Evolutionary conservation across 1,140 invertebrate genomes (phyloP), one percentile per base, ranked within the genome.

Genomic region (Pseudomyrmex sp.): DNA sequence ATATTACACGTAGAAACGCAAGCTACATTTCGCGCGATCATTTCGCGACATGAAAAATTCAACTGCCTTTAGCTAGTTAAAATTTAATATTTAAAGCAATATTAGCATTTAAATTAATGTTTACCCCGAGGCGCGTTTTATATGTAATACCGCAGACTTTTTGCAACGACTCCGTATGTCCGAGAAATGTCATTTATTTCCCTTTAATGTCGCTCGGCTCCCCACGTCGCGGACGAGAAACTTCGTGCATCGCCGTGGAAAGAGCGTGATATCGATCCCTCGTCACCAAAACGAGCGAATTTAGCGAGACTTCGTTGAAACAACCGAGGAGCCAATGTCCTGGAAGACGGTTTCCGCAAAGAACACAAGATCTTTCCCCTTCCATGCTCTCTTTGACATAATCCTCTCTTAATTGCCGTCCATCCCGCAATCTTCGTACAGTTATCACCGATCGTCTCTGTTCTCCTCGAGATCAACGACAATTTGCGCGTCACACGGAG

Each of bases 191-290:
- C 44, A 26, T 72, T 26, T 56, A 54, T 80, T 80, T 26, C 12
- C 46, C 46, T 46, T 35, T 20, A 72, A 80, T 35, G 23, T 70
- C 0, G 5, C 2, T 9, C 48, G 15, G 15, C 44, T 20, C 20
- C 15, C 4, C 26, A 15, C 63, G 18, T 23, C 5, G 35, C 12
- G n/a, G 12, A 46, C 52, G 12, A 26, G 15, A 50, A 80, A 72
- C 66, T 80, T 80, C 54, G 66, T 72, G 66, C 76, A 72, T 70
- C 18, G 20, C 20, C 52, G 18, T 44, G 76, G 68, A 70, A 70
- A 79, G 20, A 46, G 20, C 5, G 35, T 35, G 35, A 35, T 72
- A 80, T 80, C 76, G 76, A 80, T 80, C 44, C 0, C 2, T 2
- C 9, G 65, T 48, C 4, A 8, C 26, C 26, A 18, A 77, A 77